Conservation (phyloP, 2,113 vertebrate genomes). For the Serinus canaria region DNA sequence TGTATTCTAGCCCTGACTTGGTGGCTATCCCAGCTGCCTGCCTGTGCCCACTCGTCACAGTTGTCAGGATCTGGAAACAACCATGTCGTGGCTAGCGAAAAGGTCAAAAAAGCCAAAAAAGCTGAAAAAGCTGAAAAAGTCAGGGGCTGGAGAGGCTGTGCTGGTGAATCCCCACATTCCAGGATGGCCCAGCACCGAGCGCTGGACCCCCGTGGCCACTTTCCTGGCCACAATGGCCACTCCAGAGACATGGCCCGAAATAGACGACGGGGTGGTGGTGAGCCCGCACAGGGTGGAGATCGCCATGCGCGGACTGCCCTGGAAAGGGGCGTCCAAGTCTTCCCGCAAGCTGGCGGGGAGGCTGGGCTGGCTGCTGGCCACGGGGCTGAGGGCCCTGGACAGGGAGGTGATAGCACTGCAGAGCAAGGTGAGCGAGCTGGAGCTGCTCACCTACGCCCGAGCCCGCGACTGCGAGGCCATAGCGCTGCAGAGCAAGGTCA, state of each 20-base stretch:
- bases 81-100: neutral
- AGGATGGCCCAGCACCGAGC: neutral
- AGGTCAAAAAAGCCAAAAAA: neutral
- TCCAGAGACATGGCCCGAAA: neutral
- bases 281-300: neutral
- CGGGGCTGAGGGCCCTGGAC: neutral
- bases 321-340: neutral
- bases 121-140: neutral
- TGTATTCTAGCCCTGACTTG: neutral
- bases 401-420: neutral
- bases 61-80: neutral
- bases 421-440: neutral
- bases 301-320: neutral
- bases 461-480: neutral
- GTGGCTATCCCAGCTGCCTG: neutral
- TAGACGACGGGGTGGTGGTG: neutral
- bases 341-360: neutral
- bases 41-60: neutral
- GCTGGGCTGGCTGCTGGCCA: neutral
- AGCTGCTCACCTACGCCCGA: neutral
- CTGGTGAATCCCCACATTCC: neutral
- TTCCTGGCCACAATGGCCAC: neutral
- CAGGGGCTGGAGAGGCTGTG: neutral
- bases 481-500: neutral
- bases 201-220: neutral